Conservation (phyloP, 2,888 invertebrate genomes). For the Chaitophorus viminalis region DNA sequence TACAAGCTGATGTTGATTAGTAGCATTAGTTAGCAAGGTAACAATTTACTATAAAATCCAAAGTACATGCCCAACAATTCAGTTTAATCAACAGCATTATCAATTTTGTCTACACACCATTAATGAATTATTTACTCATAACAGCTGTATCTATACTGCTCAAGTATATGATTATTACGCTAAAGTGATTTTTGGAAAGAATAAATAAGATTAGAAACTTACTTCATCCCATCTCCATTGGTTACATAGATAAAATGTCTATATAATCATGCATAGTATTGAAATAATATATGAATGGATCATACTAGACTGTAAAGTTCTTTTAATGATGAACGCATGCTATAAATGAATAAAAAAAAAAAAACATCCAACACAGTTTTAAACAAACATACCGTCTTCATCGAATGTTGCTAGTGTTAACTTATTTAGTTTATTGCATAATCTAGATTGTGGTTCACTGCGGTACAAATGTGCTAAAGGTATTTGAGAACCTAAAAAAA, state of each 20-base stretch:
- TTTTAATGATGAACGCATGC: slow-evolving; percentile 3
- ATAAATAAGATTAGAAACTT: not conserved
- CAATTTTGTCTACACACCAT: no score
- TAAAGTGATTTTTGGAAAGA: not conserved
- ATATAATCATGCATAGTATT: slow-evolving; percentile 29
- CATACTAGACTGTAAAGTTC: not conserved
- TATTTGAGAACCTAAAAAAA: slow-evolving; percentile 68
- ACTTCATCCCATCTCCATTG: not conserved
- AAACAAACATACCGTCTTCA: slow-evolving; percentile 74
- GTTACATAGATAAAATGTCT: slow-evolving; percentile 14
- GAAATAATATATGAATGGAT: not conserved
- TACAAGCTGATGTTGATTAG: not conserved
- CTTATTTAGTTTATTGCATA: slow-evolving; percentile 80
- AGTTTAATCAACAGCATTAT: not conserved
- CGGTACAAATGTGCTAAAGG: slow-evolving; percentile 68
- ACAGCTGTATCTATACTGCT: not conserved
- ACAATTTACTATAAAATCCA: not conserved
- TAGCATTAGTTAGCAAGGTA: not conserved
- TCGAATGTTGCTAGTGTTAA: slow-evolving; percentile 90
- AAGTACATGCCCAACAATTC: not conserved
- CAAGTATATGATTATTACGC: not conserved
- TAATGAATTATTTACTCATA: no score
- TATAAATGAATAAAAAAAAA: slow-evolving; percentile 45
- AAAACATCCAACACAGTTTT: not conserved
- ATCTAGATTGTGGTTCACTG: slow-evolving; percentile 67